Evolutionary conservation across 2,113 vertebrate genomes (phyloP).

Genomic region (Hippoglossus stenolepis): DNA sequence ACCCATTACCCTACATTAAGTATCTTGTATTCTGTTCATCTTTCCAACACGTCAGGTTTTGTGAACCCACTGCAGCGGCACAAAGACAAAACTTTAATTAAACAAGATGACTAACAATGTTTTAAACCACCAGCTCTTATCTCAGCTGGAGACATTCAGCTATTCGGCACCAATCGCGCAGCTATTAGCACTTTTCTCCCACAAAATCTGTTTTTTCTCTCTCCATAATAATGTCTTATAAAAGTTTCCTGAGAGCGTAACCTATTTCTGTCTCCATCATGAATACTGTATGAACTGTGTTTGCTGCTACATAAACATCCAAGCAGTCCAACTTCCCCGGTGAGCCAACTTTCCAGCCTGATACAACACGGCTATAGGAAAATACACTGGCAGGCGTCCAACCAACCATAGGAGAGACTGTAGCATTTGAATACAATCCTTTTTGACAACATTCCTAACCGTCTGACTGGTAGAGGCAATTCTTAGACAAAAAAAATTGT

Average conservation of each 20-base stretch:
- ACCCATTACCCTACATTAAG: background rate
- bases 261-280: constrained; percentile 76
- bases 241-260: constrained; percentile 69
- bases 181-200: constrained; percentile 18
- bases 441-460: constrained; percentile 67
- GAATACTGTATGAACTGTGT: constrained; percentile 75
- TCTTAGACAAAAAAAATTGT: constrained; percentile 12
- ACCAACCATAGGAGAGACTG: constrained; percentile 53
- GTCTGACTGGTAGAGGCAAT: constrained; percentile 47
- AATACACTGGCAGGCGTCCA: constrained; percentile 66
- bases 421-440: constrained; percentile 65
- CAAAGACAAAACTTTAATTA: background rate
- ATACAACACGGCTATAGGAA: constrained; percentile 71
- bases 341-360: constrained; percentile 72
- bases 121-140: background rate
- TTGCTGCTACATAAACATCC: constrained; percentile 74
- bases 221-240: constrained; percentile 50
- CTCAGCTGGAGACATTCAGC: background rate
- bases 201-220: constrained; percentile 32
- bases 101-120: background rate
- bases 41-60: background rate
- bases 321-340: constrained; percentile 55
- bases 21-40: background rate
- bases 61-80: background rate
- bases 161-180: constrained; percentile 1